These are phyloP conservation scores for Pardalotus punctatus DNA, from an alignment of 2,113 vertebrate species.

Conservation along the genomic window DNA sequence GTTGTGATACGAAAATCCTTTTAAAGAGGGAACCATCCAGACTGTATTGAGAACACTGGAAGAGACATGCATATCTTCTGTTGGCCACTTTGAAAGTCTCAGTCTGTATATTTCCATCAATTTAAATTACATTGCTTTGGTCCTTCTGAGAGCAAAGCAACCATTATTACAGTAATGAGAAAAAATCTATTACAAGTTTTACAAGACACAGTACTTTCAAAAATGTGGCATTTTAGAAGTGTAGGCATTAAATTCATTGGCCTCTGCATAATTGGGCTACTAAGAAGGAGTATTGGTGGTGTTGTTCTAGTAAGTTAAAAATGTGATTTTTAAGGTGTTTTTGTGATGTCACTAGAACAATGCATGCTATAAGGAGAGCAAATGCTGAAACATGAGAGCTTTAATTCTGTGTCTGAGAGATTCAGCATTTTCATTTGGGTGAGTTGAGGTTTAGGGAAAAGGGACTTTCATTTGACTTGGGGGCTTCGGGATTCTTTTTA, in stretches of 20 bases:
- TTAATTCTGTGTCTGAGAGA: not conserved
- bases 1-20: not conserved
- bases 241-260: not conserved
- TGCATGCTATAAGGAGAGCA: not conserved
- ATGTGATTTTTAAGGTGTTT: not conserved
- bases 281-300: not conserved
- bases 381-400: not conserved
- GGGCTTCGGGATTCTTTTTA: not conserved
- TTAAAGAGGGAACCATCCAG: not conserved
- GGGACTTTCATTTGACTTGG: not conserved
- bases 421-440: not conserved
- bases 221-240: not conserved
- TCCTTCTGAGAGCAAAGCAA: not conserved
- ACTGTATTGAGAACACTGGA: not conserved
- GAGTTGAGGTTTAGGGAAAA: not conserved
- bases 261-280: not conserved
- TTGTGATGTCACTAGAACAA: not conserved
- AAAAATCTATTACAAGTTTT: not conserved
- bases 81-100: not conserved
- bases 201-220: not conserved
- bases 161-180: not conserved
- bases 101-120: not conserved
- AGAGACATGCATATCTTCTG: not conserved
- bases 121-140: not conserved
- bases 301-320: not conserved